Conservation (phyloP, 2,888 invertebrate species). For the Eilema depressum region DNA sequence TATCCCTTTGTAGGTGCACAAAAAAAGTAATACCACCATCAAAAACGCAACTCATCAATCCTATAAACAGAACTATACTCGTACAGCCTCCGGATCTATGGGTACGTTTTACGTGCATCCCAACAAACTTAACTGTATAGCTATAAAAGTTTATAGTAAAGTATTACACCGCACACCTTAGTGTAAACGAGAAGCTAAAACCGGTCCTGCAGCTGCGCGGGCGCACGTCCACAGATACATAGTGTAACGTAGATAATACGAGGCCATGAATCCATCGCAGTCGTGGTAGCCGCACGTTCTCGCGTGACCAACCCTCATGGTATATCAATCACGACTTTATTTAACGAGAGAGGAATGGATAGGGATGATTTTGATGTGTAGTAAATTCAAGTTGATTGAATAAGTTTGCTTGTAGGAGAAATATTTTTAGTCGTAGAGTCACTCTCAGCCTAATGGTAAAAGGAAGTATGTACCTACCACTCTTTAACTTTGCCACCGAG, state of each 20-base stretch:
- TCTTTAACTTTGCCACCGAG: background rate
- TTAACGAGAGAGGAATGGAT: constrained; percentile 44
- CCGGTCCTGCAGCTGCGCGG: constrained; percentile 85
- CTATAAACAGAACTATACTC: constrained; percentile 19
- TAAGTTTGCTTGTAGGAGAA: constrained; percentile 15
- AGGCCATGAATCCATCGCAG: constrained; percentile 24
- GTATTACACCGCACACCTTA: constrained; percentile 64
- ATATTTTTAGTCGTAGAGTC: background rate
- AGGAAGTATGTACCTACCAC: too few relatives aligned
- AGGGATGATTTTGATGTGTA: constrained; percentile 47
- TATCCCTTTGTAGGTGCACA: too few relatives aligned
- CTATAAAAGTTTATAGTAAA: constrained; percentile 50
- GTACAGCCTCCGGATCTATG: constrained; percentile 31
- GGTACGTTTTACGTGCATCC: constrained; percentile 37
- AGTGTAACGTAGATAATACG: constrained; percentile 50
- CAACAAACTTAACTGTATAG: constrained; percentile 41
- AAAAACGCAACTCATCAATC: constrained; percentile 14
- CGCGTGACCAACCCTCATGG: constrained; percentile 65
- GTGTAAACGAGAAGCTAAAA: constrained; percentile 77
- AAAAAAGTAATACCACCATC: background rate
- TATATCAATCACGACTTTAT: constrained; percentile 60
- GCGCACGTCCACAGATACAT: constrained; percentile 59
- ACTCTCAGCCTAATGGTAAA: too few relatives aligned
- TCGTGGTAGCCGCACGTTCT: constrained; percentile 53
- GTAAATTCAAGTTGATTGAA: constrained; percentile 27